Conservation (phyloP, 2,797 vertebrate species). For the Alca torda region DNA sequence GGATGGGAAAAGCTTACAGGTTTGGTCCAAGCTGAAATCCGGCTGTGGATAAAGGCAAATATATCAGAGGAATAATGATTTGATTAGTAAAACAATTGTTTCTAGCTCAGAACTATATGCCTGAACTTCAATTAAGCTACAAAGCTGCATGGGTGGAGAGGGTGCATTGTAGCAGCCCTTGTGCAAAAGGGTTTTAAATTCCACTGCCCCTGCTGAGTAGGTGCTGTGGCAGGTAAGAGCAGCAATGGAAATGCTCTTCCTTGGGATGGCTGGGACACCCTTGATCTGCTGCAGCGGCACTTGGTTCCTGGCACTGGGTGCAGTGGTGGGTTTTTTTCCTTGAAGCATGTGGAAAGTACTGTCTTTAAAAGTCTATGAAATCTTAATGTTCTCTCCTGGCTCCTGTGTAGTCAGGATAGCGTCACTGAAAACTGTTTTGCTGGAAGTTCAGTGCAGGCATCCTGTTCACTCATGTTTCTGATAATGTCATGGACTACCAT, state of each 20-base stretch:
- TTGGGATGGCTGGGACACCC: neutral
- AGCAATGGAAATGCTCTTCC: neutral
- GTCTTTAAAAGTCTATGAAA: neutral
- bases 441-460: neutral
- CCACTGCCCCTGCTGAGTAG: neutral
- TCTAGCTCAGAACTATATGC: neutral
- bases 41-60: neutral
- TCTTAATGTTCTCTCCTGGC: neutral
- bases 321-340: neutral
- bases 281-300: neutral
- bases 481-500: neutral
- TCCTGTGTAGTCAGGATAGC: neutral
- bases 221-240: neutral
- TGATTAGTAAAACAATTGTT: neutral
- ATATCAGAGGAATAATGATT: neutral
- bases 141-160: neutral
- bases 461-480: neutral
- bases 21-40: neutral
- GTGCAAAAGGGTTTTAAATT: neutral
- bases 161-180: neutral
- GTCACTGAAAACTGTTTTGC: neutral
- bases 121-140: neutral
- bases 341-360: neutral
- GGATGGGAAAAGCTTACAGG: neutral
- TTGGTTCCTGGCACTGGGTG: neutral